Base-by-base conservation (phyloP, 2,113 vertebrate species). In the Corynorhinus townsendii region DNA sequence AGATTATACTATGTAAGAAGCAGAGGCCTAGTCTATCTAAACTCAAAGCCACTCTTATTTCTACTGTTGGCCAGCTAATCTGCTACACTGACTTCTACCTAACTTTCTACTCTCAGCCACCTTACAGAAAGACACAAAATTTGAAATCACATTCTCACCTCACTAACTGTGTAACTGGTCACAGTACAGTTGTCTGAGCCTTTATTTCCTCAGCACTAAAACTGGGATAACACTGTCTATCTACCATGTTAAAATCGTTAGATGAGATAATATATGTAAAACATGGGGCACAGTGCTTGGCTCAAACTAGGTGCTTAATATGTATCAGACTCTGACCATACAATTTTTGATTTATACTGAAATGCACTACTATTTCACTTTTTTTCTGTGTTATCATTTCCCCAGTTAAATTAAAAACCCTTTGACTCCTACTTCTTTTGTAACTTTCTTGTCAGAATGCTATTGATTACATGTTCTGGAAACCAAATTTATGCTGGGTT, bases 131-230 rank as follows among this genome's bases (percentile, higher is more conserved):
- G 5, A 15, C 22, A 56, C 26, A 38, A 38, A 30, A 72, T 40
- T 69, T 59, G 12, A 24, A 95, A 33, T 79, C 56, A 22, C 22
- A 9, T n/a, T 89, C 33, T 35, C 54, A 35, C 24, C 35, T 69
- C 54, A 52, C 43, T 76, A 14, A 43, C 33, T 86, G 68, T 68
- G 24, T 91, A 83, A 71, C 9, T 76, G 7, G 24, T 24, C 26
- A 87, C 7, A 11, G 68, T 52, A 45, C 26, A 84, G 10, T 11
- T 80, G 33, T 73, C 35, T n/a, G 16, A 62, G 15, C 69, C 69
- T 94, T 56, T 33, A 52, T 76, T 79, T 83, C 80, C 56, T 93
- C 49, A 71, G 59, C 43, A 95, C 80, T 86, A 82, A 64, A 89
- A n/a, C 7, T 75, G 71, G 30, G 16, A 79, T 75, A 72, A 45